These are phyloP conservation scores for Gopherus flavomarginatus DNA, from an alignment of 2,113 vertebrate genomes.

Conservation along the genomic window DNA sequence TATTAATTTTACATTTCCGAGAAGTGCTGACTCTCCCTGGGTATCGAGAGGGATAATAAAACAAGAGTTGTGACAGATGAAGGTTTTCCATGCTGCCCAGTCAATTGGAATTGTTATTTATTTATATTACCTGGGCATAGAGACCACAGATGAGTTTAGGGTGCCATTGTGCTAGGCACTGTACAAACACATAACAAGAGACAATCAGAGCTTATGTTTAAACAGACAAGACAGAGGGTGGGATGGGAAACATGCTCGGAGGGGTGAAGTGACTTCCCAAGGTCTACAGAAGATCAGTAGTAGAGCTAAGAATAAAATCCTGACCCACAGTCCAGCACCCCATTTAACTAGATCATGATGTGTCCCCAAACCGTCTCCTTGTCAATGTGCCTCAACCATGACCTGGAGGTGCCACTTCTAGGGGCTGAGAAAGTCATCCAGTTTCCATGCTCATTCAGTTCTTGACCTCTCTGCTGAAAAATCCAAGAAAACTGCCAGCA, in stretches of 20 bases:
- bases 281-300: not conserved
- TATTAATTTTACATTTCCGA: slow-evolving; percentile 39
- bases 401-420: too few relatives aligned
- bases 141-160: not conserved
- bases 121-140: not conserved
- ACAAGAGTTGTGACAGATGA: slow-evolving; percentile 6
- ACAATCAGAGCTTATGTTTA: not conserved
- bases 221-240: not conserved
- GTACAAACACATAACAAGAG: not conserved
- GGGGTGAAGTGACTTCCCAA: not conserved
- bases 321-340: not conserved
- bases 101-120: slow-evolving; percentile 15
- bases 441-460: not conserved
- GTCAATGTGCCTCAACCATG: not conserved
- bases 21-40: slow-evolving; percentile 37
- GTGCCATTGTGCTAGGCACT: not conserved
- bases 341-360: not conserved
- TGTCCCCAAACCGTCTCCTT: not conserved
- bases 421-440: not conserved
- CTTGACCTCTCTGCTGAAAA: not conserved
- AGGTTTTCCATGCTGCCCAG: not conserved
- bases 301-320: not conserved
- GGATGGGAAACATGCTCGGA: not conserved
- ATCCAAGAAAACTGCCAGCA: not conserved
- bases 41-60: not conserved